These are phyloP conservation scores for Eulemur rufifrons DNA, from an alignment of 2,113 vertebrate genomes.

Conservation along the genomic window DNA sequence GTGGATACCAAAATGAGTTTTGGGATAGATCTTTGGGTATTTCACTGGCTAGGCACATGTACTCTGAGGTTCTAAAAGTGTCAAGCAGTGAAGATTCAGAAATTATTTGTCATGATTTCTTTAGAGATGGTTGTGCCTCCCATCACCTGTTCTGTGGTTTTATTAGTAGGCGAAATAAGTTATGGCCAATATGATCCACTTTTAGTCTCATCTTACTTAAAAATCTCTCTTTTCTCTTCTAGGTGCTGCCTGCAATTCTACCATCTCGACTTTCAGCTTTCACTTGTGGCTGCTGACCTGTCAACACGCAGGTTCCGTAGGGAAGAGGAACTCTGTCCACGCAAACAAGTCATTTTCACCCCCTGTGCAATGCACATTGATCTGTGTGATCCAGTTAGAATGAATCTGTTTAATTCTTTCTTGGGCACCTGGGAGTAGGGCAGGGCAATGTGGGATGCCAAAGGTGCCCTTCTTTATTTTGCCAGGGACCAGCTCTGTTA, in stretches of 20 bases:
- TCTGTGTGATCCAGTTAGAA: not conserved
- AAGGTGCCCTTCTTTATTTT: not conserved
- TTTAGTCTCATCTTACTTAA: not conserved
- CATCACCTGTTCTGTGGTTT: not conserved
- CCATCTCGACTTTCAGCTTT: not conserved
- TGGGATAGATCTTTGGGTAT: not conserved
- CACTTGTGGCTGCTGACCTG: too few relatives aligned
- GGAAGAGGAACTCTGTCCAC: not conserved
- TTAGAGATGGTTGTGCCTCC: not conserved
- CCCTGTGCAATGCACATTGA: fast-evolving
- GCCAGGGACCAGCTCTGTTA: not conserved
- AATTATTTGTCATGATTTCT: not conserved
- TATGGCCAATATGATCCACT: not conserved
- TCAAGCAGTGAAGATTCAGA: not conserved
- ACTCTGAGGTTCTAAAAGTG: not conserved
- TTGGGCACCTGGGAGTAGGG: not conserved
- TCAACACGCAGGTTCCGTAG: not conserved
- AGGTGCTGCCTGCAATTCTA: not conserved
- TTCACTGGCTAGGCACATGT: not conserved
- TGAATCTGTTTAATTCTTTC: not conserved
- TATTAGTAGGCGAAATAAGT: not conserved
- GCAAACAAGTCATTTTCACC: not conserved
- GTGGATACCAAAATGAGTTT: not conserved
- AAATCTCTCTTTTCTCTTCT: not conserved
- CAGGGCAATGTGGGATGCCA: not conserved